phyloP scores from a whole-genome alignment of 2,797 vertebrate species.

The Sparus aurata region DNA sequence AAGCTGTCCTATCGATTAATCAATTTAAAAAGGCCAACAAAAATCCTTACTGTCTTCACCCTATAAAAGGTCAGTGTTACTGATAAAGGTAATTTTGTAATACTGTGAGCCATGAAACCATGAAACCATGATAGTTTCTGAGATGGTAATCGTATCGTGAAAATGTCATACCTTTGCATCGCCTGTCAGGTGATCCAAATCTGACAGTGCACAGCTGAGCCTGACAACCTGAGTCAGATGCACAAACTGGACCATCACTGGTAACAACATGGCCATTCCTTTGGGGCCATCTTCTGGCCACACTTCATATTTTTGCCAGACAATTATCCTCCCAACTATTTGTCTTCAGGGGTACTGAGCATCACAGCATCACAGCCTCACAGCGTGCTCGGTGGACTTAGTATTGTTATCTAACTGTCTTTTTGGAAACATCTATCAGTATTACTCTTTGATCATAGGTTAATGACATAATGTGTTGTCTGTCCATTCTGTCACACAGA shows the following conservation, averaged over 20 bases:
- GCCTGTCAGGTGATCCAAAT: not conserved
- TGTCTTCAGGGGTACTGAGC: not conserved
- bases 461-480: not conserved
- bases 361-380: not conserved
- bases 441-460: too few relatives aligned
- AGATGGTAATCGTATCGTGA: too few relatives aligned
- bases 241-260: not conserved
- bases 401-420: not conserved
- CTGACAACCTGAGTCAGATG: not conserved
- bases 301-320: not conserved
- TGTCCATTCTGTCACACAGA: not conserved
- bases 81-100: too few relatives aligned
- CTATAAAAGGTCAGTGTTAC: too few relatives aligned
- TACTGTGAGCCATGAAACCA: too few relatives aligned
- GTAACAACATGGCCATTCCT: not conserved
- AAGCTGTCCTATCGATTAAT: too few relatives aligned
- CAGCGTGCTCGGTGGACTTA: not conserved
- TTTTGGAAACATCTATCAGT: not conserved
- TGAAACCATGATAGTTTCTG: too few relatives aligned
- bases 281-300: slow-evolving; percentile 21
- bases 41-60: too few relatives aligned
- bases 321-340: not conserved
- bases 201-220: not conserved
- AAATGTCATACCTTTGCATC: too few relatives aligned
- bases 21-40: too few relatives aligned